Evolutionary conservation across 2,113 vertebrate genomes (phyloP), one percentile per base, ranked within the genome.

Genomic region (Gopherus flavomarginatus): DNA sequence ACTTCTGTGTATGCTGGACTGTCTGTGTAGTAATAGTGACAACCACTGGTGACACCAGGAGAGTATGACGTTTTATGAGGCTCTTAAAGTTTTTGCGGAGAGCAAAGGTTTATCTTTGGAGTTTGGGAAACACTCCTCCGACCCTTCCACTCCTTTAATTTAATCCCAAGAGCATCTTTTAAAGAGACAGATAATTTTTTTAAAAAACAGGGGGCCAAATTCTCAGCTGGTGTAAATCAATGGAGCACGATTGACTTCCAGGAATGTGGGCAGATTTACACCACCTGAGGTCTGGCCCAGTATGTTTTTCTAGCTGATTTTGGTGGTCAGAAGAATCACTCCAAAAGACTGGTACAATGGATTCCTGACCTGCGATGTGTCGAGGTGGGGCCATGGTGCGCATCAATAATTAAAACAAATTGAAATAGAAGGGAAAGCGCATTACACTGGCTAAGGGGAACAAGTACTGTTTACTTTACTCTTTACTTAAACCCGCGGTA

Each of bases 351-450:
- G 13, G 49, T 11, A 26, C 29, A 29, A 24, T 54, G 79, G 12
- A 0, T 47, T 31, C 54, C 56, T 29, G 21, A 24, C 52, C 75
- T 83, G 50, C 27, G 31, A 1, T 0, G 0, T 5, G 13, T 35
- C 49, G 53, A 75, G 22, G 22, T n/a, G 47, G 47, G 42, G 17
- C 65, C 1, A 0, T 1, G 12, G 29, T 24, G 21, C 75, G 17
- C 78, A 81, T 50, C 29, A 47, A 12, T 44, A 5, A 21, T 47
- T 47, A 3, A 75, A 86, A 17, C 0, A 0, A 10, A 22, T 10
- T 83, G 57, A 54, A 26, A 44, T 38, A 81, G 38, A 29, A 35
- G 62, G 52, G 47, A 42, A 72, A 65, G 72, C 10, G 5, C 2
- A 2, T 3, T 26, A 21, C 11, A 57, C 16, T 14, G 31, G 26